Evolutionary conservation across 2,797 vertebrate genomes (phyloP).

Genomic region (Neoniphon sammara): DNA sequence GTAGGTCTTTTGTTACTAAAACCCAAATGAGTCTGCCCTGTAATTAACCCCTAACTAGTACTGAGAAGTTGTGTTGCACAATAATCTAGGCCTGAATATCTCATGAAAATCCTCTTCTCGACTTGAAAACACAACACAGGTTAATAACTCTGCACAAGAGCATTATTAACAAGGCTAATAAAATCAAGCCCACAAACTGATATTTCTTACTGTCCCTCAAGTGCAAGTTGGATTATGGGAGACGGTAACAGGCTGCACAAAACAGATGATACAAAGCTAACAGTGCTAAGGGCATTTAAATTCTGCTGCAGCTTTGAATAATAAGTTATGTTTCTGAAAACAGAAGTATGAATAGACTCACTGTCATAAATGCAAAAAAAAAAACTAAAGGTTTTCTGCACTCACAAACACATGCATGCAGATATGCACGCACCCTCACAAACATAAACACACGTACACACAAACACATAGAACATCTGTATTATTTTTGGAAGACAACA

Average conservation of each 20-base stretch:
- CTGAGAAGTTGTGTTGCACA: background rate
- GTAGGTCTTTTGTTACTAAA: slow-evolving; percentile 34
- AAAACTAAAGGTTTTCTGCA: background rate
- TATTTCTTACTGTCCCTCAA: slow-evolving; percentile 3
- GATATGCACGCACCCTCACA: background rate
- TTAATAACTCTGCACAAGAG: slow-evolving; percentile 22
- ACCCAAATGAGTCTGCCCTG: slow-evolving; percentile 32
- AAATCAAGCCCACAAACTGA: slow-evolving; percentile 7
- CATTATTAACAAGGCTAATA: slow-evolving; percentile 6
- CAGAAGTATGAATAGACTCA: background rate
- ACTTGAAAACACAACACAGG: slow-evolving; percentile 24
- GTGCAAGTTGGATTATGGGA: background rate
- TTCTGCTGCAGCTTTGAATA: background rate
- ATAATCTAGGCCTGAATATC: slow-evolving; percentile 8
- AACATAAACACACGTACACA: background rate
- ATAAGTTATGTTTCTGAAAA: slow-evolving; percentile 5
- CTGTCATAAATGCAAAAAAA: background rate
- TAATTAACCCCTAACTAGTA: slow-evolving; percentile 46
- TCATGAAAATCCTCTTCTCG: slow-evolving; percentile 10
- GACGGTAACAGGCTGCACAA: background rate
- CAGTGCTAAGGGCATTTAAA: background rate
- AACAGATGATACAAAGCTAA: background rate
- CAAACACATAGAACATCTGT: no score
- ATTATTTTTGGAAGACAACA: background rate
- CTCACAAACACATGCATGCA: background rate